These are phyloP conservation scores for Rhyacophila brunnea DNA, from an alignment of 1,140 invertebrate genomes.

Conservation along the genomic window DNA sequence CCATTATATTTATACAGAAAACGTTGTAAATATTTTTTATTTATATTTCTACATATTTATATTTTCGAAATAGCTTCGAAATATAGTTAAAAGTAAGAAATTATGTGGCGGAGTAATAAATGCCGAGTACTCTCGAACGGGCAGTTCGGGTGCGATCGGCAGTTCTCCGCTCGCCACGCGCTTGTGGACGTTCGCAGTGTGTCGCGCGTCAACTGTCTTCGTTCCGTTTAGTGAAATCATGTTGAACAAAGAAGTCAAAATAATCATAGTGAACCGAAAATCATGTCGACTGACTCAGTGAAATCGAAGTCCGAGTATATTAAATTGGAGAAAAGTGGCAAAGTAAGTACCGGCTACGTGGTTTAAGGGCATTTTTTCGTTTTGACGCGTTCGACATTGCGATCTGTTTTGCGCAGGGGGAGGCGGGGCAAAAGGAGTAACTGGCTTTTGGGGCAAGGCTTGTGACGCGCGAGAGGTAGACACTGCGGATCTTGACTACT, in stretches of 20 bases:
- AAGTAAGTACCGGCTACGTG: constrained; percentile 41
- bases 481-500: constrained; percentile 14
- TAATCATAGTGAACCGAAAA: constrained; percentile 39
- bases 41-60: not conserved
- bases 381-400: too few relatives aligned
- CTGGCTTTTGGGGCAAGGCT: constrained; percentile 20
- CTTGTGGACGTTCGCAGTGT: constrained; percentile 14
- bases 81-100: not conserved
- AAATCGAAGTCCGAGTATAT: constrained; percentile 53
- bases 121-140: constrained; percentile 13
- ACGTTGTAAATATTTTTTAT: constrained; percentile 1
- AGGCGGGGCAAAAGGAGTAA: constrained; percentile 23
- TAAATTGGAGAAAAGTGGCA: constrained; percentile 49
- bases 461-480: constrained; percentile 21
- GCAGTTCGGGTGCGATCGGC: constrained; percentile 5
- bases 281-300: constrained; percentile 53
- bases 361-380: constrained; percentile 9
- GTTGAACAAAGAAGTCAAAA: constrained; percentile 25
- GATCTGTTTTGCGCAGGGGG: constrained; percentile 21
- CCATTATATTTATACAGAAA: too few relatives aligned
- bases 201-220: constrained; percentile 7
- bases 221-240: constrained; percentile 13
- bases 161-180: constrained; percentile 16
- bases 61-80: not conserved
- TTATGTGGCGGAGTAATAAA: constrained; percentile 18